A percentile compares a stretch with the other conserved stretches of the same genome.
These are phyloP conservation scores for Oncorhynchus tshawytscha DNA, from an alignment of 2,113 vertebrate genomes.

Conservation along the genomic window DNA sequence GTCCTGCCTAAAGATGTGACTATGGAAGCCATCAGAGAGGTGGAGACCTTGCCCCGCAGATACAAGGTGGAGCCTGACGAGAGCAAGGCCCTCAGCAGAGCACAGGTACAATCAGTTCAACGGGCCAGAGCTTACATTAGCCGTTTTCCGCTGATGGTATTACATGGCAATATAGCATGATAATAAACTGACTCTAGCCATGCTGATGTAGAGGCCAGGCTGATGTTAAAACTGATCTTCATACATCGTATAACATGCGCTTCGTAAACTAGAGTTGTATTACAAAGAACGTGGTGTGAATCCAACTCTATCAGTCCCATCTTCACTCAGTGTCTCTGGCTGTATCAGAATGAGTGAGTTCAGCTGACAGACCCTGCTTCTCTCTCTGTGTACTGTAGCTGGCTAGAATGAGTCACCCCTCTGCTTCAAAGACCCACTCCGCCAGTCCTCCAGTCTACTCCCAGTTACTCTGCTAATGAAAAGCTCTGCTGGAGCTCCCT, in stretches of 20 bases:
- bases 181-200: too few species aligned
- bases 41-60: constrained; percentile 90
- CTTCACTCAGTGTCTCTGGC: neutral
- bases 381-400: constrained; percentile 35
- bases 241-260: too few species aligned
- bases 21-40: constrained; percentile 92
- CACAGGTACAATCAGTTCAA: constrained; percentile 65
- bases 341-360: constrained; percentile 9
- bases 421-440: constrained; percentile 15
- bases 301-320: too few species aligned
- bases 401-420: constrained; percentile 51
- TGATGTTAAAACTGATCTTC: too few species aligned
- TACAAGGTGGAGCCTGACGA: constrained; percentile 84
- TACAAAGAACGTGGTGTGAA: too few species aligned
- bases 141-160: too few species aligned
- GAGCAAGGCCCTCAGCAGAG: constrained; percentile 53
- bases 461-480: constrained; percentile 39
- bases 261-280: too few species aligned
- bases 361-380: neutral
- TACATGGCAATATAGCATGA: too few species aligned
- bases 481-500: constrained; percentile 47
- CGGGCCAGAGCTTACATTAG: too few species aligned
- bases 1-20: constrained; percentile 94
- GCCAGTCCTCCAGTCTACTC: constrained; percentile 31
- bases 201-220: too few species aligned